Percentiles rank a stretch among this genome's conserved stretches.
Evolutionary conservation across 2,797 vertebrate genomes (phyloP).

Genomic region (Hypotaenidia philippensis): DNA sequence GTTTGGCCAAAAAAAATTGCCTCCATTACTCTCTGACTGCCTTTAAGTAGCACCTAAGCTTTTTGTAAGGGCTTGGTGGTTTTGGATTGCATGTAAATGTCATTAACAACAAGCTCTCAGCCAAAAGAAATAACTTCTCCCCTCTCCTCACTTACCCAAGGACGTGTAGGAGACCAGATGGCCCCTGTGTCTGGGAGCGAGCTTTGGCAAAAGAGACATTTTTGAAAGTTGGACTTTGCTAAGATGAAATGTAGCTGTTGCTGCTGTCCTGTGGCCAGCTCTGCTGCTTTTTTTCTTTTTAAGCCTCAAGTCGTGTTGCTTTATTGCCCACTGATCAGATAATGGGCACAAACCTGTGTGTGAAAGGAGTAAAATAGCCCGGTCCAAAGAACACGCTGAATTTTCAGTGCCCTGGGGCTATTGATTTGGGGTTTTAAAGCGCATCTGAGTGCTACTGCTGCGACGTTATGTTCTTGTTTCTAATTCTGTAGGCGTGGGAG

Average conservation of each 20-base stretch:
- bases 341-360: neutral
- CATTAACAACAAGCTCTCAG: constrained; percentile 52
- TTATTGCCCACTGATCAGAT: neutral
- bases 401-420: neutral
- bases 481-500: constrained; percentile 65
- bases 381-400: neutral
- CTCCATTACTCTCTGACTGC: constrained; percentile 60
- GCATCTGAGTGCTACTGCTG: constrained; percentile 3
- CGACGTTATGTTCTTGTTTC: constrained; percentile 21
- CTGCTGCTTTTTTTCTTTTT: neutral
- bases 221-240: constrained; percentile 61
- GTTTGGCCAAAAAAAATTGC: constrained; percentile 58
- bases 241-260: constrained; percentile 62
- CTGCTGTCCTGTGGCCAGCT: constrained; percentile 49
- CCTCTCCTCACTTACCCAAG: neutral
- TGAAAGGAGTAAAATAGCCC: neutral
- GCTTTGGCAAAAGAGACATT: constrained; percentile 60
- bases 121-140: constrained; percentile 67
- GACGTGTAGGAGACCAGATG: constrained; percentile 63
- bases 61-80: constrained; percentile 55
- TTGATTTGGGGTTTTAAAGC: neutral
- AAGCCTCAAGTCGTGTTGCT: neutral
- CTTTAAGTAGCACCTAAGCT: constrained; percentile 69
- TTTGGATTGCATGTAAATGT: constrained; percentile 68
- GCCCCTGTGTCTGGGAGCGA: constrained; percentile 46